Evolutionary conservation across 2,113 vertebrate species (phyloP).

Genomic region (Tragulus kanchil): DNA sequence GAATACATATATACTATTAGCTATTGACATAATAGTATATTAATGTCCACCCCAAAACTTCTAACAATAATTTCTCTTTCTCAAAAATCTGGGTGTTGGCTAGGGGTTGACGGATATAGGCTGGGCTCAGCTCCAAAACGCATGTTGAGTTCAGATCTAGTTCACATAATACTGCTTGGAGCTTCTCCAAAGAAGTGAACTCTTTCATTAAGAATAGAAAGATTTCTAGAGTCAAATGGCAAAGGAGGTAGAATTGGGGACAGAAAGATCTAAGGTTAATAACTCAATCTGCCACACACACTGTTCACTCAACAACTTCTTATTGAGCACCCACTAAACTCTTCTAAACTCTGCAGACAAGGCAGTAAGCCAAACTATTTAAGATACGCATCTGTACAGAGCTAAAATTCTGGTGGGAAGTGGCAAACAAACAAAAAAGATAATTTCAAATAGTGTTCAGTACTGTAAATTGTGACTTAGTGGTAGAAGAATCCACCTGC

Average conservation of each 20-base stretch:
- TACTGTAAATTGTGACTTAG: background rate
- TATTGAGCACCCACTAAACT: background rate
- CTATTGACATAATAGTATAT: background rate
- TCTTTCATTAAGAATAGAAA: background rate
- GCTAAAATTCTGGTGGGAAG: background rate
- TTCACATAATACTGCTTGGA: background rate
- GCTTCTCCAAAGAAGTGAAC: background rate
- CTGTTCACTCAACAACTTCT: background rate
- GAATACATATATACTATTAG: background rate
- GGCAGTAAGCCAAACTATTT: background rate
- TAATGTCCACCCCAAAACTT: background rate
- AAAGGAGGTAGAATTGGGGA: background rate
- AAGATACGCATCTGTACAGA: background rate
- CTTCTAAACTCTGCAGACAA: background rate
- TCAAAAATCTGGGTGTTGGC: background rate
- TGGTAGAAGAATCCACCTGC: no score
- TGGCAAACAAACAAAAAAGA: background rate
- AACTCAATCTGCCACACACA: background rate
- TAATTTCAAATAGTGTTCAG: background rate
- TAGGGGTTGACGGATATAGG: background rate
- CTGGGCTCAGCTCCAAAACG: background rate
- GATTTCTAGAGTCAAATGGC: background rate
- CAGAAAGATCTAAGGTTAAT: background rate
- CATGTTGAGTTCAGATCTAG: background rate
- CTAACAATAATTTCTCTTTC: background rate